These are phyloP conservation scores for Neolamprologus longior DNA, from an alignment of 2,113 vertebrate genomes.

Conservation along the genomic window DNA sequence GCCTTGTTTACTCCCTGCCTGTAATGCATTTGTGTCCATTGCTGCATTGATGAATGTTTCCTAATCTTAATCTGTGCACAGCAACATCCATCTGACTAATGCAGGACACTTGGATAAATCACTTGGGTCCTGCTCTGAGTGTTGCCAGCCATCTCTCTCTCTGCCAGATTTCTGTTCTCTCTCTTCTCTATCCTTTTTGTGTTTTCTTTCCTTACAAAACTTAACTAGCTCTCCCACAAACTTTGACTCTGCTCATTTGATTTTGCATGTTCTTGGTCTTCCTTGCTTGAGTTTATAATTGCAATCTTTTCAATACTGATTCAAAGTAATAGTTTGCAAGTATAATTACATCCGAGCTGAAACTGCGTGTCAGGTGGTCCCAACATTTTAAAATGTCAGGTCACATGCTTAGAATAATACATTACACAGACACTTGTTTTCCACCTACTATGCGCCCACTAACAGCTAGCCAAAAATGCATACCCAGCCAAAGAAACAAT, in stretches of 20 bases:
- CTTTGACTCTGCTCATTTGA: neutral
- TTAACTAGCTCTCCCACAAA: neutral
- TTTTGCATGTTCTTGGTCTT: neutral
- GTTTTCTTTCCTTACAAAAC: neutral
- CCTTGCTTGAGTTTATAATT: neutral
- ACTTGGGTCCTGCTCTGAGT: slow-evolving; percentile 20
- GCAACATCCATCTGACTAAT: slow-evolving; percentile 67
- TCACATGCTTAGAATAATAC: neutral
- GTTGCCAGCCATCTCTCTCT: slow-evolving; percentile 20
- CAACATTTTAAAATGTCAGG: neutral
- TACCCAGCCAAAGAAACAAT: neutral
- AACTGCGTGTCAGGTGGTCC: neutral
- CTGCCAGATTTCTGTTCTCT: slow-evolving; percentile 1
- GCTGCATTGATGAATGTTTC: slow-evolving; percentile 77
- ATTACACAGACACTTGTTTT: neutral
- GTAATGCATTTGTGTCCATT: slow-evolving; percentile 71
- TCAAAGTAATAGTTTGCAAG: neutral
- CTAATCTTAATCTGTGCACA: slow-evolving; percentile 68
- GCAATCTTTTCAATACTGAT: neutral
- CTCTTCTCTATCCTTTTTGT: neutral
- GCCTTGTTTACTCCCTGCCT: slow-evolving; percentile 75
- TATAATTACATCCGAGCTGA: neutral
- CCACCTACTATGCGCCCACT: neutral
- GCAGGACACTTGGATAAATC: slow-evolving; percentile 66
- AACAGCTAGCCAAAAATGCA: neutral